These are phyloP conservation scores for Grapholita molesta DNA, from an alignment of 1,140 invertebrate species.

Conservation along the genomic window DNA sequence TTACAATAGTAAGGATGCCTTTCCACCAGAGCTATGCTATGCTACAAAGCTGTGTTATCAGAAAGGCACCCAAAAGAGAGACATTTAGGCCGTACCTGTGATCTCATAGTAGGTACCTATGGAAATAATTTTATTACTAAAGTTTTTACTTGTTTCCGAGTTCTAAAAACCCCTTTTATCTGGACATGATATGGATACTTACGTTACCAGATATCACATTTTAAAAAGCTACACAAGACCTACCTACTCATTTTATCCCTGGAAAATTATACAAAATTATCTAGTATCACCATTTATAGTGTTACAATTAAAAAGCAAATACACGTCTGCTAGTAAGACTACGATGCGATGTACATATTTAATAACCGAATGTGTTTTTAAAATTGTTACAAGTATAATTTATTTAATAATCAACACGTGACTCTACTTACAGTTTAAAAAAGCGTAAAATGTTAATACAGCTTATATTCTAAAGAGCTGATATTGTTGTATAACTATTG, in stretches of 20 bases:
- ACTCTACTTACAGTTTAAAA: neutral
- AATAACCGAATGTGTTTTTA: neutral
- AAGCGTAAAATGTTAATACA: neutral
- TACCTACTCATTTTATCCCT: neutral
- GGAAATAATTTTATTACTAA: too few species aligned
- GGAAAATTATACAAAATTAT: neutral
- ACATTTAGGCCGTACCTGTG: too few species aligned
- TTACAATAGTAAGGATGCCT: too few species aligned
- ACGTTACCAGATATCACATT: neutral
- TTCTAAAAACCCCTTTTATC: neutral
- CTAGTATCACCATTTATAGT: neutral
- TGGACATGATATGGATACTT: neutral
- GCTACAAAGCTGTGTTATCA: too few species aligned
- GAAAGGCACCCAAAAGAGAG: too few species aligned
- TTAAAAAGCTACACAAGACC: neutral
- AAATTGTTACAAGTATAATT: neutral
- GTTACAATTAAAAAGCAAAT: neutral
- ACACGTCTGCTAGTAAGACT: neutral
- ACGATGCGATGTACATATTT: neutral
- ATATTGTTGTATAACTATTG: neutral
- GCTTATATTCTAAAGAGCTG: neutral
- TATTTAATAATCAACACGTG: slow-evolving; percentile 16
- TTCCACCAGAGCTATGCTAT: too few species aligned
- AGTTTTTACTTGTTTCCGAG: neutral
- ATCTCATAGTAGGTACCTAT: too few species aligned